These are phyloP conservation scores for Xylota segnis DNA, from an alignment of 2,888 invertebrate species.

Conservation along the genomic window DNA sequence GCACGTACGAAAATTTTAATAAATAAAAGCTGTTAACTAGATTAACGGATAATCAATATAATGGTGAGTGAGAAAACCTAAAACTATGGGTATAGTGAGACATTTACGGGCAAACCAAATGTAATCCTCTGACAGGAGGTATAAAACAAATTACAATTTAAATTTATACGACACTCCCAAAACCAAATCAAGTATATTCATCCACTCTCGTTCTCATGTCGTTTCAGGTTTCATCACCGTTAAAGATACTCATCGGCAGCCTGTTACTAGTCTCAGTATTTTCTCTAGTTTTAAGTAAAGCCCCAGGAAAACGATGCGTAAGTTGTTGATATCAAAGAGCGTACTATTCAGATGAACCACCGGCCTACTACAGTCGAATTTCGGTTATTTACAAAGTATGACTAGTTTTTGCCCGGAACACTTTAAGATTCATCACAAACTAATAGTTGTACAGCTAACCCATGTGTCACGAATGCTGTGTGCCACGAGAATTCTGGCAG, in stretches of 20 bases:
- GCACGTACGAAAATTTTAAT: constrained; percentile 12
- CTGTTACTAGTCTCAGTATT: constrained; percentile 37
- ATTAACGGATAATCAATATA: constrained; percentile 52
- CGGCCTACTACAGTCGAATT: constrained; percentile 69
- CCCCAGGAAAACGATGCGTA: constrained; percentile 81
- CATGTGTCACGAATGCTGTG: constrained; percentile 89
- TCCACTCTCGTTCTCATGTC: not conserved
- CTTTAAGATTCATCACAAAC: constrained; percentile 71
- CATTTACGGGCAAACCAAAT: not conserved
- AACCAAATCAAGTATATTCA: constrained; percentile 1
- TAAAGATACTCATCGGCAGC: constrained; percentile 27
- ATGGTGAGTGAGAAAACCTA: constrained; percentile 52
- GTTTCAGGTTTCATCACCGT: constrained; percentile 53
- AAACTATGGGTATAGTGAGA: constrained; percentile 13
- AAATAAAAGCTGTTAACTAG: constrained; percentile 59
- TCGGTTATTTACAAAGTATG: not conserved
- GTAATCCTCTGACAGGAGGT: not conserved
- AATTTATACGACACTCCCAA: not conserved
- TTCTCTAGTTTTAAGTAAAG: constrained; percentile 79
- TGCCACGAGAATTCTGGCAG: constrained; percentile 88
- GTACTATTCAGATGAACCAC: constrained; percentile 81
- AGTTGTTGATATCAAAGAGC: constrained; percentile 80
- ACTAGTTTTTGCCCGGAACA: constrained; percentile 2
- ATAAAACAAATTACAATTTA: not conserved
- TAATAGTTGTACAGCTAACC: constrained; percentile 86